These are phyloP conservation scores for Cyrtorhinus lividipennis DNA, from an alignment of 1,140 invertebrate species.

Conservation along the genomic window DNA sequence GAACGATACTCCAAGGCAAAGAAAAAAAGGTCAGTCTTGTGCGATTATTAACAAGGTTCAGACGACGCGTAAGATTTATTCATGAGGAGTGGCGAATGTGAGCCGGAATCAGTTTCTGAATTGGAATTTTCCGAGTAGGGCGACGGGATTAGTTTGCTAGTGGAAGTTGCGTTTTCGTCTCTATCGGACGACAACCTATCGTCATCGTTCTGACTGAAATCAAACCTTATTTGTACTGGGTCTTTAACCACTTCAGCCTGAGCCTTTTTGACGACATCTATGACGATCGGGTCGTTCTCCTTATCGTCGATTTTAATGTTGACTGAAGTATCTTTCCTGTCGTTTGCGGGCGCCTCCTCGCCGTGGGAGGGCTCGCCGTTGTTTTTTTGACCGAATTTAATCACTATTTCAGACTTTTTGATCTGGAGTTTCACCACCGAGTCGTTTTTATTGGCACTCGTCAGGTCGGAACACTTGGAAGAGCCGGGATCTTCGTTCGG, in stretches of 20 bases:
- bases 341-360: slow-evolving; percentile 12
- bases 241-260: slow-evolving; percentile 17
- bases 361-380: slow-evolving; percentile 13
- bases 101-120: slow-evolving; percentile 23
- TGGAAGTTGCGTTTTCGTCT: slow-evolving; percentile 11
- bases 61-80: slow-evolving; percentile 10
- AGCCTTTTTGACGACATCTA: slow-evolving; percentile 23
- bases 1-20: no score
- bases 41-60: no score
- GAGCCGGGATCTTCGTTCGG: neutral
- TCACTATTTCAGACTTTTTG: slow-evolving; percentile 29
- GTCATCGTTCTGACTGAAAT: slow-evolving; percentile 21
- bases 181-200: slow-evolving; percentile 4
- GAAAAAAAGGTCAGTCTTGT: no score
- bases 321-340: slow-evolving; percentile 22
- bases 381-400: slow-evolving; percentile 25
- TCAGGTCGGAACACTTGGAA: neutral
- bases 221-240: slow-evolving; percentile 24
- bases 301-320: slow-evolving; percentile 27
- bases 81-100: slow-evolving; percentile 22
- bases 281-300: slow-evolving; percentile 24
- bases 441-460: slow-evolving; percentile 19
- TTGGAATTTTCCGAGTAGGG: neutral
- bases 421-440: slow-evolving; percentile 27
- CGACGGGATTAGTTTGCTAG: neutral